Evolutionary conservation across 1,140 invertebrate genomes (phyloP).

Genomic region (Magallana ariakensis): DNA sequence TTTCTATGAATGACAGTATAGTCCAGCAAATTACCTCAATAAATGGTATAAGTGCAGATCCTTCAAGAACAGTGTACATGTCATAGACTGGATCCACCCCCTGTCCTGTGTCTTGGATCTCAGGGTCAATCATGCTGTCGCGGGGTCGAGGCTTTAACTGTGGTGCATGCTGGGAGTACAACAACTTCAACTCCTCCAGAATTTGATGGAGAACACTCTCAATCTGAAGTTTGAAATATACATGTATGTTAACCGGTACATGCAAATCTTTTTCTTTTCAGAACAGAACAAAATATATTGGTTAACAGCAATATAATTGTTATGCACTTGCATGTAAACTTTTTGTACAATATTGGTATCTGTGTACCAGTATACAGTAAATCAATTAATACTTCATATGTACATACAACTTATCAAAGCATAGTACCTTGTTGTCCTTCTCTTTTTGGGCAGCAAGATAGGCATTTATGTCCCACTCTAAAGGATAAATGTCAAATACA

Average conservation of each 20-base stretch:
- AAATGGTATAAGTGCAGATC: conserved; percentile 75
- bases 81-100: conserved; percentile 70
- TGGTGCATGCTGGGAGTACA: conserved; percentile 69
- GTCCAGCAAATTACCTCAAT: conserved; percentile 66
- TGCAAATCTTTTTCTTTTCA: no score
- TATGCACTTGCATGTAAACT: no score
- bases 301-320: no score
- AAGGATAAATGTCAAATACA: conserved; percentile 43
- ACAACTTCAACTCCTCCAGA: conserved; percentile 62
- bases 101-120: conserved; percentile 48
- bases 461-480: conserved; percentile 76
- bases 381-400: no score
- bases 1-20: neutral
- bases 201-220: conserved; percentile 65
- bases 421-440: conserved; percentile 75
- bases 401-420: no score
- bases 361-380: no score
- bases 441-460: conserved; percentile 75
- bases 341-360: no score
- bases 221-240: conserved; percentile 48
- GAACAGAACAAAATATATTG: no score
- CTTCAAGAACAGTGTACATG: conserved; percentile 73
- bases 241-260: no score
- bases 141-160: conserved; percentile 65
- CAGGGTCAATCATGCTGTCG: conserved; percentile 37